Conservation (phyloP, 2,888 invertebrate species). For the Dysmachus trigonus region DNA sequence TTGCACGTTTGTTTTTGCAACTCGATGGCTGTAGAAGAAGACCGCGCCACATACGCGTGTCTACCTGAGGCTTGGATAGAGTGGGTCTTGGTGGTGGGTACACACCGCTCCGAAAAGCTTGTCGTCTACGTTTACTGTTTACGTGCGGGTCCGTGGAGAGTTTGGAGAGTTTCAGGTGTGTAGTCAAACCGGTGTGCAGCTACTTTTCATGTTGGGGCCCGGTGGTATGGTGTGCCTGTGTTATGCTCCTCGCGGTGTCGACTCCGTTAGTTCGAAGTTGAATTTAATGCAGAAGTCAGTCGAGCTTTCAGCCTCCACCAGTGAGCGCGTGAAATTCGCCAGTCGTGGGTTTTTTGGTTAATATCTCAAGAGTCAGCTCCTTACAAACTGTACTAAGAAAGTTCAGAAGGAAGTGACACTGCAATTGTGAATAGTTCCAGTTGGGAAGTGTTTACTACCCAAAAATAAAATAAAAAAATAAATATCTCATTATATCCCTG, state of each 20-base stretch:
- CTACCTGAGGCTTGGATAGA: neutral
- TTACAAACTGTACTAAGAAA: neutral
- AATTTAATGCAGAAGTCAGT: slow-evolving; percentile 25
- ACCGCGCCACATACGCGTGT: neutral
- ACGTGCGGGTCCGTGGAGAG: slow-evolving; percentile 14
- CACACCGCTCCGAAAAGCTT: neutral
- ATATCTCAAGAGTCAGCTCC: slow-evolving; percentile 16
- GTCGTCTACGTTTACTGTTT: neutral
- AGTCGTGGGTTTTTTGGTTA: slow-evolving; percentile 1
- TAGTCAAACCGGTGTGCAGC: slow-evolving; percentile 9
- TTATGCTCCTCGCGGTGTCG: neutral
- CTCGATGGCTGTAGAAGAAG: neutral
- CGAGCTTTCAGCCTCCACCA: slow-evolving; percentile 33
- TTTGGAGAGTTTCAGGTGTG: slow-evolving; percentile 19
- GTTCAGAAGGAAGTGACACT: slow-evolving; percentile 28
- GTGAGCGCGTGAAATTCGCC: slow-evolving; percentile 21
- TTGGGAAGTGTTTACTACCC: neutral
- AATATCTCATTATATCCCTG: neutral
- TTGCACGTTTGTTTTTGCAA: neutral
- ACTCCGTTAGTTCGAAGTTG: slow-evolving; percentile 14
- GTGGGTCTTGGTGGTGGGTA: neutral
- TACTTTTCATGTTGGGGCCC: neutral
- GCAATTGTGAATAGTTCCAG: slow-evolving; percentile 1
- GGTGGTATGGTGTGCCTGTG: slow-evolving; percentile 1
- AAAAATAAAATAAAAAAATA: neutral